Percentiles rank a stretch among this genome's conserved stretches.
phyloP scores from a whole-genome alignment of 2,113 vertebrate genomes.

The Varanus salvator region DNA sequence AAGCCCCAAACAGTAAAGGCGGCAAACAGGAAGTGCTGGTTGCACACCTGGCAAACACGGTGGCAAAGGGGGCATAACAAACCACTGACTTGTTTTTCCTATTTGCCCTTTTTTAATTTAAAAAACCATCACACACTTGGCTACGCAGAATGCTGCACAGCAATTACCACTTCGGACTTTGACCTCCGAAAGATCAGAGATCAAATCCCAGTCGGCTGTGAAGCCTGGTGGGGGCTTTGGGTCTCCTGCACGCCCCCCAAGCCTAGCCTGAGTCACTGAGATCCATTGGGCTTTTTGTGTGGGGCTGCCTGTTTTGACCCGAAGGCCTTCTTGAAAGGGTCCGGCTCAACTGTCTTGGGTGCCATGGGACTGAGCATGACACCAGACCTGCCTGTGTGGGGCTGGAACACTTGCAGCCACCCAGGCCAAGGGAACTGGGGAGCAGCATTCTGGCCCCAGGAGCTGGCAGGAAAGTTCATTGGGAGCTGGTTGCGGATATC shows the following conservation, averaged over 20 bases:
- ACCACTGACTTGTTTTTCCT: conserved; percentile 32
- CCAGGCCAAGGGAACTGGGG: too few relatives aligned
- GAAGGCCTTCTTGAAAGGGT: too few relatives aligned
- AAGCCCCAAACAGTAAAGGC: not conserved
- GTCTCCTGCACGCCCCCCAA: too few relatives aligned
- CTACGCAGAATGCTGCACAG: not conserved
- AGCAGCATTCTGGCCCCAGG: too few relatives aligned
- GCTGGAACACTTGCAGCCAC: too few relatives aligned
- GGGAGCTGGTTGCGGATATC: too few relatives aligned
- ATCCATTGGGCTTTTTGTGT: too few relatives aligned
- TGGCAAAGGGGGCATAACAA: conserved; percentile 15
- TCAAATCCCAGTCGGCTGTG: not conserved
- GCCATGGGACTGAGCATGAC: too few relatives aligned
- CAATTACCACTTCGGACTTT: not conserved
- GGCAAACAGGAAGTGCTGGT: not conserved
- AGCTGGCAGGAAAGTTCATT: too few relatives aligned
- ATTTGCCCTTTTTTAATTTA: conserved; percentile 30
- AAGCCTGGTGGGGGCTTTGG: not conserved
- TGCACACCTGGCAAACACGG: not conserved
- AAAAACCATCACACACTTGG: not conserved
- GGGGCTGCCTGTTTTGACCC: too few relatives aligned
- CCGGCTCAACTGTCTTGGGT: too few relatives aligned
- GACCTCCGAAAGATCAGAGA: not conserved
- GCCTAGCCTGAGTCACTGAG: not conserved
- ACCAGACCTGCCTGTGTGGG: too few relatives aligned